Percentiles rank a stretch among this genome's conserved stretches.
These are phyloP conservation scores for Drosophila kepulauana DNA, from an alignment of 1,140 invertebrate species.

Conservation along the genomic window DNA sequence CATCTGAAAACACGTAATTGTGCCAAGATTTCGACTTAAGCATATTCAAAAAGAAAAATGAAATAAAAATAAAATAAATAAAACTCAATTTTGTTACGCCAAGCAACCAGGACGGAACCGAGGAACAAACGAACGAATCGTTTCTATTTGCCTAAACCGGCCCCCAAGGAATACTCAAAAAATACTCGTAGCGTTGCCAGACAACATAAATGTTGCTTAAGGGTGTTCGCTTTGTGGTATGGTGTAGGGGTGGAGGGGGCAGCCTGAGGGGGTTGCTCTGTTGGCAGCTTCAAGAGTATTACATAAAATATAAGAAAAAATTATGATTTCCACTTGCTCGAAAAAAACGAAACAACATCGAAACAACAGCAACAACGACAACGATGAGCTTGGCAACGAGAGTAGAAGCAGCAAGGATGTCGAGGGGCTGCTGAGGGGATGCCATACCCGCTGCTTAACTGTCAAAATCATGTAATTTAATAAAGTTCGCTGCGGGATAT, in stretches of 20 bases:
- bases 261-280: conserved; percentile 33
- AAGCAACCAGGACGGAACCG: not conserved
- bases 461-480: conserved; percentile 85
- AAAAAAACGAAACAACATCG: conserved; percentile 17
- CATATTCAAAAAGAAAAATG: conserved; percentile 1
- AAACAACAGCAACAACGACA: conserved; percentile 22
- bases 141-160: conserved; percentile 78
- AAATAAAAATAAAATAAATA: not conserved
- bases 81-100: conserved; percentile 51
- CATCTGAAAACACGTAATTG: conserved; percentile 51
- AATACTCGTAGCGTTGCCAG: conserved; percentile 64
- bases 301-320: conserved; percentile 78
- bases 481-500: conserved; percentile 84
- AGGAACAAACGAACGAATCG: conserved; percentile 5
- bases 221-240: not conserved
- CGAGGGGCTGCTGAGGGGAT: not conserved
- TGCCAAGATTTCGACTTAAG: conserved; percentile 57
- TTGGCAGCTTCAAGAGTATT: conserved; percentile 70
- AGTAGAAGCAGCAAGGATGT: not conserved
- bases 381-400: conserved; percentile 11
- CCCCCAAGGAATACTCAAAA: conserved; percentile 67
- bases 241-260: not conserved
- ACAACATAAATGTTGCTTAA: conserved; percentile 42
- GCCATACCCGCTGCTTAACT: conserved; percentile 69
- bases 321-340: conserved; percentile 72